Conservation (phyloP, 1,140 invertebrate species). For the Brachionus koreanus region DNA sequence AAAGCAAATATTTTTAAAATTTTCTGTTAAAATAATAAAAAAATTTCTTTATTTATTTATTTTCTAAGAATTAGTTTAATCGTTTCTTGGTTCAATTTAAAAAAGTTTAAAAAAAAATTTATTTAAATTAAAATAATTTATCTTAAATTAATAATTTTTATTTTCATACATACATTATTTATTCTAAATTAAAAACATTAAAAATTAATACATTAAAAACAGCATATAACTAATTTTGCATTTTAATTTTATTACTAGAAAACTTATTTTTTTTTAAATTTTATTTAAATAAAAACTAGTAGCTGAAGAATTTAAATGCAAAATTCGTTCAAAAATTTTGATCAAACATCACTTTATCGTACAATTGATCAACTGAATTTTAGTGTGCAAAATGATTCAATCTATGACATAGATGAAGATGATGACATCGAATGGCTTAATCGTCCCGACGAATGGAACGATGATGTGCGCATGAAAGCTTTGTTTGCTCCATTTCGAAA, state of each 20-base stretch:
- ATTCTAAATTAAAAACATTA: background rate
- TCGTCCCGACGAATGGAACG: slow-evolving; percentile 61
- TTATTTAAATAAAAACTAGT: background rate
- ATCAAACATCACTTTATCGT: background rate
- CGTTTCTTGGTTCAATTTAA: too few relatives aligned
- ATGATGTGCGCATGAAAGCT: slow-evolving; percentile 68
- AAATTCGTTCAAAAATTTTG: slow-evolving; percentile 2
- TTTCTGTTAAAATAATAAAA: too few relatives aligned
- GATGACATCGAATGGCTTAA: background rate
- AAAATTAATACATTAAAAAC: too few relatives aligned
- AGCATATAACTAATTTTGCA: background rate
- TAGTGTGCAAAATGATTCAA: background rate
- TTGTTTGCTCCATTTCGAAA: slow-evolving; percentile 68
- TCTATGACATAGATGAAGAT: slow-evolving; percentile 20
- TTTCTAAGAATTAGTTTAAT: too few relatives aligned
- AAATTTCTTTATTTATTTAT: too few relatives aligned
- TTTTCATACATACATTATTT: background rate
- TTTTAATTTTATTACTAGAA: background rate
- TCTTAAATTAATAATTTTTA: background rate
- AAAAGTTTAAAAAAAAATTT: background rate
- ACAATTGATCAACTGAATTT: background rate
- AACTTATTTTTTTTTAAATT: background rate
- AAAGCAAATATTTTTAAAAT: too few relatives aligned
- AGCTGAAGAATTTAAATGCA: slow-evolving; percentile 4
- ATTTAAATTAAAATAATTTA: background rate